Percentiles rank a stretch among this genome's conserved stretches.
Conservation (phyloP, 2,888 invertebrate species). For the Autographa gamma region DNA sequence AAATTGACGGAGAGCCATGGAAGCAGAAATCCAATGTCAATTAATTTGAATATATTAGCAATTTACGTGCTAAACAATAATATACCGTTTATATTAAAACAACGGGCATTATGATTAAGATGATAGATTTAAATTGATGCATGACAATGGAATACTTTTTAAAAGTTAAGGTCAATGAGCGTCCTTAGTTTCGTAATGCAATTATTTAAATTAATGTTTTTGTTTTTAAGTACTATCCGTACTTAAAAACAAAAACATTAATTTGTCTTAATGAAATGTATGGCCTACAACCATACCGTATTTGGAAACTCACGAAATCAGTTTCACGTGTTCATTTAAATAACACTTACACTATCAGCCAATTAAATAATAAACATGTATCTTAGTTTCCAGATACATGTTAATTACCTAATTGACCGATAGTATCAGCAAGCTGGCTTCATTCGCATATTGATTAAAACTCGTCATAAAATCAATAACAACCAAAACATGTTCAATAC, state of each 20-base stretch:
- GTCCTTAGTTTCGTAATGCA: constrained; percentile 28
- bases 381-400: neutral
- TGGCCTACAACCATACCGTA: neutral
- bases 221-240: neutral
- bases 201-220: neutral
- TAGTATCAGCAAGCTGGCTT: neutral
- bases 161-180: constrained; percentile 51
- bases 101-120: neutral
- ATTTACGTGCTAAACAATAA: constrained; percentile 17
- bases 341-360: neutral
- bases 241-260: no score
- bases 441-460: neutral
- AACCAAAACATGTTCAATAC: neutral
- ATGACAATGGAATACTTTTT: constrained; percentile 23
- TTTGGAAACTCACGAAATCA: neutral
- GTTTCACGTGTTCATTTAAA: neutral
- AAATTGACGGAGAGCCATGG: neutral
- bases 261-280: no score
- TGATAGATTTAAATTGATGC: constrained; percentile 13
- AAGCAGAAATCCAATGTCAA: constrained; percentile 18
- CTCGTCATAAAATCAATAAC: neutral
- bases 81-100: constrained; percentile 23
- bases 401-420: neutral
- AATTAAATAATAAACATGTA: no score
- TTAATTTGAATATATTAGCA: constrained; percentile 35